These are phyloP conservation scores for Synergus itoensis DNA, from an alignment of 2,888 invertebrate genomes.

Conservation along the genomic window DNA sequence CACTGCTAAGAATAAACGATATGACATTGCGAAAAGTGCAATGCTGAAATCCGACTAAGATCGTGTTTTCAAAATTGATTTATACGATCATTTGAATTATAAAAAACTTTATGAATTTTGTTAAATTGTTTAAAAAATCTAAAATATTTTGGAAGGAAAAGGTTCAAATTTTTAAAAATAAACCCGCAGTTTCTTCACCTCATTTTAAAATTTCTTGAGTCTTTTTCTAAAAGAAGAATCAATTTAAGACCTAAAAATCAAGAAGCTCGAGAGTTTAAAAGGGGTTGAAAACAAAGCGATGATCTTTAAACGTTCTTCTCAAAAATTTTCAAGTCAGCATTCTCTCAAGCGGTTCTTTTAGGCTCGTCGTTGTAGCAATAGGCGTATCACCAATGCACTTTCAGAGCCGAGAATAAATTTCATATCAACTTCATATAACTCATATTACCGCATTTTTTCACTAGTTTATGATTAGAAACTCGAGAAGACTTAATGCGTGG, in stretches of 20 bases:
- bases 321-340: conserved; percentile 19
- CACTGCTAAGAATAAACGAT: conserved; percentile 12
- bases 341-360: background rate
- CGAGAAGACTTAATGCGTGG: conserved; percentile 20
- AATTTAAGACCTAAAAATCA: background rate
- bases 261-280: background rate
- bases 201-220: background rate
- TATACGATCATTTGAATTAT: background rate
- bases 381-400: conserved; percentile 14
- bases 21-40: conserved; percentile 9
- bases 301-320: conserved; percentile 20
- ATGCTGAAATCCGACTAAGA: background rate
- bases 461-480: conserved; percentile 18
- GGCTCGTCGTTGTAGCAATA: background rate
- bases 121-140: background rate
- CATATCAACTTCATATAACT: background rate
- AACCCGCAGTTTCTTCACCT: background rate
- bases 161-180: background rate
- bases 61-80: background rate
- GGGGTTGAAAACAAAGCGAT: conserved; percentile 7
- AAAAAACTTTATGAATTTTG: no score
- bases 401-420: conserved; percentile 2
- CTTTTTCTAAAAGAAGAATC: background rate
- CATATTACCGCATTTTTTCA: conserved; percentile 5
- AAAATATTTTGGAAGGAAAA: background rate